Conservation (phyloP, 2,113 vertebrate genomes). For the Xiphophorus couchianus region DNA sequence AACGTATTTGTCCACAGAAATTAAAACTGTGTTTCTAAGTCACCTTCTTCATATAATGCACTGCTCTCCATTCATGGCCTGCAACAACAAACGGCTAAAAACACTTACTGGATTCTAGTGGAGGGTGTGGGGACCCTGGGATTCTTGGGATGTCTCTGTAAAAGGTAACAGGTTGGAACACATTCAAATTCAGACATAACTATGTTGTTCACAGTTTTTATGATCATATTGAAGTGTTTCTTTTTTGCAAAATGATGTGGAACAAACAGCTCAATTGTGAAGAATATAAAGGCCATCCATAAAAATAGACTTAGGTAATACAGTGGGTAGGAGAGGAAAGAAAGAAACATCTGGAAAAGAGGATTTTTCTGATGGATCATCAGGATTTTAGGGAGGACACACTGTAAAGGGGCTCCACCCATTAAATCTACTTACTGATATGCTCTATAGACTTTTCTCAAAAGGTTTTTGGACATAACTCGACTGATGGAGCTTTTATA, state of each 20-base stretch:
- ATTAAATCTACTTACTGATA: constrained; percentile 86
- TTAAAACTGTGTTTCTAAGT: no score
- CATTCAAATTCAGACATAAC: not conserved
- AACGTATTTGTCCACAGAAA: no score
- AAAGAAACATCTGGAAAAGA: constrained; percentile 14
- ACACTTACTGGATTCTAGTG: constrained; percentile 93
- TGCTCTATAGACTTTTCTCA: constrained; percentile 89
- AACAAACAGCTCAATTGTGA: constrained; percentile 1
- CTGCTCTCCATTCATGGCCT: no score
- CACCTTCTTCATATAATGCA: no score
- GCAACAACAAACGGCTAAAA: not conserved
- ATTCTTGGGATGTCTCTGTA: constrained; percentile 94
- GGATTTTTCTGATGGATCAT: constrained; percentile 3
- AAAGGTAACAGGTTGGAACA: constrained; percentile 9
- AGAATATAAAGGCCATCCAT: constrained; percentile 21
- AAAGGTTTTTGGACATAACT: constrained; percentile 87
- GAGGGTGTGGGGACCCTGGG: constrained; percentile 95
- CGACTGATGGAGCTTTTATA: constrained; percentile 82
- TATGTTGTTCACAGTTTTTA: not conserved
- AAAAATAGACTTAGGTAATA: constrained; percentile 9
- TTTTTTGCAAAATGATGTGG: not conserved
- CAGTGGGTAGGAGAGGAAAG: constrained; percentile 14
- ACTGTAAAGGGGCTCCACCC: constrained; percentile 35
- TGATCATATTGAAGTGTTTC: not conserved
- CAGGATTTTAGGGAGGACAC: constrained; percentile 37